phyloP scores from a whole-genome alignment of 2,797 vertebrate genomes.

The Hyperoplus lanceolatus region DNA sequence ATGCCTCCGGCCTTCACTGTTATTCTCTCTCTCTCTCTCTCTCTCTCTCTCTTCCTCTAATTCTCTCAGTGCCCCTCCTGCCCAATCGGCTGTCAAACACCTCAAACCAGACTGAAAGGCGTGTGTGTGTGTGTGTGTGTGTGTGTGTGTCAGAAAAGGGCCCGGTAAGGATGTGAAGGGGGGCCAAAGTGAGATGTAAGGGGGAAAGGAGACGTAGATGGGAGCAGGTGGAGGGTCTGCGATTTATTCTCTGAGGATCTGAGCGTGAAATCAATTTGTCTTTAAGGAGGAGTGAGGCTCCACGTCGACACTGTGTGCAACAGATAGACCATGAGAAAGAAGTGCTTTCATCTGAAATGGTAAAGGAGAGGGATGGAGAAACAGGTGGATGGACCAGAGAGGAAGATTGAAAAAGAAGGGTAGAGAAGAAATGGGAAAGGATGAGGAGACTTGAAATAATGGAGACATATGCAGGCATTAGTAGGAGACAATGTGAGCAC shows the following conservation, averaged over 20 bases:
- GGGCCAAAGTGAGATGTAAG: slow-evolving; percentile 47
- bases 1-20: slow-evolving; percentile 67
- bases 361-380: slow-evolving; percentile 15
- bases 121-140: not conserved
- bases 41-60: slow-evolving; percentile 30
- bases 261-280: slow-evolving; percentile 75
- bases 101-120: slow-evolving; percentile 17
- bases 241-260: slow-evolving; percentile 65
- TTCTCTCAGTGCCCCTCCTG: slow-evolving; percentile 36
- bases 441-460: slow-evolving; percentile 11
- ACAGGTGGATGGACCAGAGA: slow-evolving; percentile 2
- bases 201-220: slow-evolving; percentile 20
- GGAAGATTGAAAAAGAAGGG: not conserved
- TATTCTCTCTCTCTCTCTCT: slow-evolving; percentile 51
- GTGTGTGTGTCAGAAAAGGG: slow-evolving; percentile 33
- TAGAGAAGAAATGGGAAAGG: not conserved
- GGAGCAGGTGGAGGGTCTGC: slow-evolving; percentile 62
- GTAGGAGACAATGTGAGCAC: not conserved
- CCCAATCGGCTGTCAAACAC: slow-evolving; percentile 50
- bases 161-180: not conserved
- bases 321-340: slow-evolving; percentile 65
- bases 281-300: slow-evolving; percentile 64
- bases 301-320: slow-evolving; percentile 45
- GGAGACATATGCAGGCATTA: not conserved
- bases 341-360: slow-evolving; percentile 51